Conservation (phyloP, 2,888 invertebrate species). For the Volucella inflata region DNA sequence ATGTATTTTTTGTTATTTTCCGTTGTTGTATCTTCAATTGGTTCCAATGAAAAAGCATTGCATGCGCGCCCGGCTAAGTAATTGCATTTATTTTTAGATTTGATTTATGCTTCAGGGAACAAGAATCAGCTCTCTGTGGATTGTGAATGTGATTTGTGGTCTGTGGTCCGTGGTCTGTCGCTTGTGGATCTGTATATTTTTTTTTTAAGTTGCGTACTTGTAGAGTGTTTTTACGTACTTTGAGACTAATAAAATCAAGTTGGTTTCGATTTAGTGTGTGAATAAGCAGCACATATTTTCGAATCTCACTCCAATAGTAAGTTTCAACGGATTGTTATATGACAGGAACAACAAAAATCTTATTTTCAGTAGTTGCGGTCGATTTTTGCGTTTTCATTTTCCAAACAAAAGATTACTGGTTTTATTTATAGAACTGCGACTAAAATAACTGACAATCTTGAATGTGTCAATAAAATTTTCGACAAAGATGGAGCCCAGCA, state of each 20-base stretch:
- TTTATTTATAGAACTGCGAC: conserved; percentile 61
- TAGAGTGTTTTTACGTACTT: no score
- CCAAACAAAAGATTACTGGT: conserved; percentile 54
- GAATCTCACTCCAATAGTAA: conserved; percentile 10
- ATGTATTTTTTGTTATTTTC: background rate
- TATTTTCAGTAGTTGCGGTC: conserved; percentile 26
- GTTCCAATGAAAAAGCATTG: conserved; percentile 65
- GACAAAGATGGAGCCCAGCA: conserved; percentile 32
- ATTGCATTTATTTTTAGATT: conserved; percentile 73
- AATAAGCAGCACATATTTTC: conserved; percentile 33
- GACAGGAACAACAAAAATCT: conserved; percentile 24
- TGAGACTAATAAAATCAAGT: no score
- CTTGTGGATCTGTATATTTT: no score
- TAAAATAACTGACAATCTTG: conserved; percentile 57
- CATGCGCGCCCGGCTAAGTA: conserved; percentile 59
- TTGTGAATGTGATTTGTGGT: conserved; percentile 1
- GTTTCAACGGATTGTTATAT: conserved; percentile 25
- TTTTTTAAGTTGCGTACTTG: no score
- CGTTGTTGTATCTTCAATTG: conserved; percentile 62
- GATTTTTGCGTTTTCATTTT: conserved; percentile 57
- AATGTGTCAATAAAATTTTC: conserved; percentile 67
- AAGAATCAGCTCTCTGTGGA: conserved; percentile 37
- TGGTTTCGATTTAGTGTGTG: no score
- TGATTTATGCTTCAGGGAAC: conserved; percentile 62
- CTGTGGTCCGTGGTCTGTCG: background rate